Evolutionary conservation across 2,113 vertebrate species (phyloP), one percentile per base, ranked within the genome.

Genomic region (Romanogobio albipinnatus): DNA sequence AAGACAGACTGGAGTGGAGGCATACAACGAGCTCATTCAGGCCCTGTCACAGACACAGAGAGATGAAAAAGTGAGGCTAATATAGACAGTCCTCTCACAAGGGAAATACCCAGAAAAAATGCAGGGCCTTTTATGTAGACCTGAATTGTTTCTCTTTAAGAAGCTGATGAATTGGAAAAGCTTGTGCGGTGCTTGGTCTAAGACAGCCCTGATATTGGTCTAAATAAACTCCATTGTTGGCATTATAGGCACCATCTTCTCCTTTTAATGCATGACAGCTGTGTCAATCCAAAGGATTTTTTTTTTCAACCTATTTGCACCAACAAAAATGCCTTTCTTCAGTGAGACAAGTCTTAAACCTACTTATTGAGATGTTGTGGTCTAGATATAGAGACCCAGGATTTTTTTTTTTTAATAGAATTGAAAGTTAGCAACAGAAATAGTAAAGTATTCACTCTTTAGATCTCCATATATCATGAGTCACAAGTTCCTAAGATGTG

Each of bases 11-110:
- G 62, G 70, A 82, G 85, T 82, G 76, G 82, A 82, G 78, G 56
- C 71, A 66, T 13, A 88, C 87, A 88, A 88, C 85, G 76, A 83
- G 64, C 86, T 88, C 85, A 82, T 88, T 88, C 84, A 86, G 78
- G 70, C 76, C 82, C 81, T 71, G 81, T 73, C 80, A 82, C 81
- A 81, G 62, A 86, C 59, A 84, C 76, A 81, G 84, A 83, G 79
- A 88, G 84, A 88, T 86, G 84, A 86, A 82, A 82, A 86, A 86
- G 75, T 62, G 74, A 88, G 68, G 76, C 36, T 86, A 83, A 80
- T 68, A 83, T 43, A 86, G 66, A 84, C 78, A 26, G 73, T 77
- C 62, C 79, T 58, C 71, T 59, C 70, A 80, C 17, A 62, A 81
- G 70, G 59, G 83, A 68, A 29, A 80, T 70, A 62, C 22, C 19